Conservation (phyloP, 2,113 vertebrate species). For the Actinemys pallida region DNA sequence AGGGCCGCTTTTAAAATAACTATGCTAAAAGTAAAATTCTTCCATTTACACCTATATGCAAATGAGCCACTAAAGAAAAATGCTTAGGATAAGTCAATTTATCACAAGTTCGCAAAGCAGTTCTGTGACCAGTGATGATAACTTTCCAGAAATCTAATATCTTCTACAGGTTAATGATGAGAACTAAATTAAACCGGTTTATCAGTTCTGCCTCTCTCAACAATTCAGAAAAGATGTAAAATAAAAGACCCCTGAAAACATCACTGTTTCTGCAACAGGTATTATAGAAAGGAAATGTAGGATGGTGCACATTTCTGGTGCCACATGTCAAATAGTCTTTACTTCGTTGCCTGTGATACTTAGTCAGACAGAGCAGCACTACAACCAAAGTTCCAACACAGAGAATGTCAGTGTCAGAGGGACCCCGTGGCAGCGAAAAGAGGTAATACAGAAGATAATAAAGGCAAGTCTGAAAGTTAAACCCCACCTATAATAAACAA, state of each 20-base stretch:
- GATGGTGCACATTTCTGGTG: background rate
- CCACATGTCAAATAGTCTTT: background rate
- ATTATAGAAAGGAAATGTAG: background rate
- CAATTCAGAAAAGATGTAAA: conserved; percentile 9
- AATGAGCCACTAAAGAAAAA: conserved; percentile 3
- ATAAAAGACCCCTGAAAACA: background rate
- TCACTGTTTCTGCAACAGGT: background rate
- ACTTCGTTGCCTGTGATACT: background rate
- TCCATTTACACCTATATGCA: background rate
- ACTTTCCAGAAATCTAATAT: background rate
- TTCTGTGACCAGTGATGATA: background rate
- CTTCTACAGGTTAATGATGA: conserved; percentile 16
- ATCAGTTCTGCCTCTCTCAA: conserved; percentile 37
- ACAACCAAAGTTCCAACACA: background rate
- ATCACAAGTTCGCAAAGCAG: background rate
- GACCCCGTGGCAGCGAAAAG: background rate
- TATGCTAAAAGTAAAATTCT: background rate
- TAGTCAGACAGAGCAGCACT: background rate
- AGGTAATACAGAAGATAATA: background rate
- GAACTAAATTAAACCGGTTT: conserved; percentile 42
- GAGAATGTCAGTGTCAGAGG: background rate
- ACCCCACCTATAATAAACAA: background rate
- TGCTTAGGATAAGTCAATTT: background rate
- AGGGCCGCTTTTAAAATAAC: background rate
- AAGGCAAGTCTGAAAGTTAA: background rate